phyloP scores from a whole-genome alignment of 2,113 vertebrate species.

The Xenus cinereus region DNA sequence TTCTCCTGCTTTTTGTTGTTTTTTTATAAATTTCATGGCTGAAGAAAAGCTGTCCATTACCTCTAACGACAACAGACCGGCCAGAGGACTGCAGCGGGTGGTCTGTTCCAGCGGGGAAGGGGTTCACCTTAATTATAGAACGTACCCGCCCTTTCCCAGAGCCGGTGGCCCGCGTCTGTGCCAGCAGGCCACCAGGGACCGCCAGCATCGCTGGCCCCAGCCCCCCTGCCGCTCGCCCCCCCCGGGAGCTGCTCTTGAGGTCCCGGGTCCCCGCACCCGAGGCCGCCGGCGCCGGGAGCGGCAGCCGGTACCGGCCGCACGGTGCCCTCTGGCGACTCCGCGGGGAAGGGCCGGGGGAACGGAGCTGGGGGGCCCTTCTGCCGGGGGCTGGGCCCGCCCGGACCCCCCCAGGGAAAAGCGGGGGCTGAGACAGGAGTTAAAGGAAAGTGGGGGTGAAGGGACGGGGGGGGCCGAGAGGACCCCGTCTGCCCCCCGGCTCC shows the following conservation, averaged over 20 bases:
- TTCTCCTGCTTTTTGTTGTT: background rate
- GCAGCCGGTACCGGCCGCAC: background rate
- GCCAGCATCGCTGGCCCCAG: background rate
- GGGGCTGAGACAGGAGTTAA: background rate
- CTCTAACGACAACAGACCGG: too few species aligned
- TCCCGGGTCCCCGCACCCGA: background rate
- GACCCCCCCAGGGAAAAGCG: too few species aligned
- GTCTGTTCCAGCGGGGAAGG: rapidly evolving
- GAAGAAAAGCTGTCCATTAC: background rate
- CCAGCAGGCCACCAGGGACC: rapidly evolving
- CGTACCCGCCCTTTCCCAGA: rapidly evolving
- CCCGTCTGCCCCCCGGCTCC: background rate
- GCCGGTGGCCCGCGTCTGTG: rapidly evolving
- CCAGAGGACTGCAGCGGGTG: rapidly evolving
- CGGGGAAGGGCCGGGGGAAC: background rate
- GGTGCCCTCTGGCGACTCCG: background rate
- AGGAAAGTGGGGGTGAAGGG: background rate
- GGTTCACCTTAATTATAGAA: rapidly evolving
- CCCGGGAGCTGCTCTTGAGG: background rate
- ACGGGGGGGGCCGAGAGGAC: background rate
- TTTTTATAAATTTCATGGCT: background rate
- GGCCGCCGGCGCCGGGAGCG: background rate
- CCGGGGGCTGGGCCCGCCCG: background rate
- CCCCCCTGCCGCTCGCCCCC: too few species aligned
- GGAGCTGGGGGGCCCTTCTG: background rate